Evolutionary conservation across 2,888 invertebrate genomes (phyloP), one percentile per base, ranked within the genome.

Genomic region (Matsumyia berberina): DNA sequence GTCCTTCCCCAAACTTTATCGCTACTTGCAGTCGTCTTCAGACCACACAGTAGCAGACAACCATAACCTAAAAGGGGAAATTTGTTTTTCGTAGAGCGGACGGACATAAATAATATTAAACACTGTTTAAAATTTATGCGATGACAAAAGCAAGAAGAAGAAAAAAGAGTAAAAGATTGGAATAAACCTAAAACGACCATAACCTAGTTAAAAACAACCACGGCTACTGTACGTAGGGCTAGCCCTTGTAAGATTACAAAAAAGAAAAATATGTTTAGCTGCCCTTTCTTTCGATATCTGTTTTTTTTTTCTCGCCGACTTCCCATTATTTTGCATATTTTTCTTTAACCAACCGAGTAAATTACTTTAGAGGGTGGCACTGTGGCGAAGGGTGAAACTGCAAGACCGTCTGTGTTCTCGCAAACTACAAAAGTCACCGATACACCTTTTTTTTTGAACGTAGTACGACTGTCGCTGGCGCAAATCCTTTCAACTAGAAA

Each of bases 51-150:
- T 60, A 35, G 24, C 19, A 60, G 9, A 31, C 11, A 55, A 4
- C n/a, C 42, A 29, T 11, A 37, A 49, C 35, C 9, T 1, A 2
- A 24, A 7, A 46, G 12, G 51, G 33, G n/a, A 37, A 80, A 60
- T 60, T 29, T 67, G 37, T 74, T 69, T 74, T 73, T 62, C 17
- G 11, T 37, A 24, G 33, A 11, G 44, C 24, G 69, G 29, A 73
- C 24, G 69, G 29, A 73, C 83, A 83, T 85, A 80, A 85, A 85
- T 85, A 80, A 76, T 85, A 66, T 76, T 85, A 86, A 86, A 76
- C 70, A 86, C 53, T 80, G 86, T 86, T 86, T 85, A 82, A 86
- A 81, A 87, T 87, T 87, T 82, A 87, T 86, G 86, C 81, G 83
- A 80, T 57, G 83, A 70, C 87, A 87, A 86, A 79, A 73, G 79